These are phyloP conservation scores for Kryphioiulus occultus DNA, from an alignment of 2,888 invertebrate genomes.

Conservation along the genomic window DNA sequence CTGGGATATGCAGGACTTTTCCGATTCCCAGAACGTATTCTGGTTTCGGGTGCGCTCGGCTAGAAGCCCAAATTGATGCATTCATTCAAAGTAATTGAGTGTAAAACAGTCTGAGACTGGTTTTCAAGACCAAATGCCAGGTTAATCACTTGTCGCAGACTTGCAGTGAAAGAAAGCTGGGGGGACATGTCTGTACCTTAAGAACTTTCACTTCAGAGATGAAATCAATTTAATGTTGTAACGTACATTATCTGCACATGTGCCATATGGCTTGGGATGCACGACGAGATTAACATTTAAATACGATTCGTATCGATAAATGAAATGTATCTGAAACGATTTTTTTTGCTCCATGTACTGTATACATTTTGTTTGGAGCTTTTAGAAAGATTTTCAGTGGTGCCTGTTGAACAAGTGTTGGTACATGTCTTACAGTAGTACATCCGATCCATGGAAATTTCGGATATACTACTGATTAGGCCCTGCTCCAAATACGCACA, in stretches of 20 bases:
- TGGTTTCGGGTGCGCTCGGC: constrained; percentile 20
- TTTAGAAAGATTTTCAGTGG: no score
- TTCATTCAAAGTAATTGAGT: constrained; percentile 42
- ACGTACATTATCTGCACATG: background rate
- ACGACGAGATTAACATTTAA: background rate
- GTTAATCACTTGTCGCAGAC: background rate
- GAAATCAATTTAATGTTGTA: background rate
- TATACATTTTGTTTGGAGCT: no score
- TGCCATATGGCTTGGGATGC: background rate
- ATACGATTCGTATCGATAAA: background rate
- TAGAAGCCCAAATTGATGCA: constrained; percentile 33
- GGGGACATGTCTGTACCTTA: background rate
- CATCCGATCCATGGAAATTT: no score
- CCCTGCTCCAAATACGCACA: no score
- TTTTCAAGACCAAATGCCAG: constrained; percentile 40
- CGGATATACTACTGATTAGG: no score
- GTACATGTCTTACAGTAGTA: no score
- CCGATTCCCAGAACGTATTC: background rate
- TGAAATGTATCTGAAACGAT: no score
- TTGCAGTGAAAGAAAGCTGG: background rate
- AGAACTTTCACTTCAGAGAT: background rate
- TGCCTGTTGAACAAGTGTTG: no score
- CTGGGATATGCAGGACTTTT: background rate
- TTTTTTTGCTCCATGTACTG: no score
- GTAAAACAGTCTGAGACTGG: background rate